Base-by-base conservation (phyloP, 2,888 invertebrate species). In the Cyaniris semiargus region DNA sequence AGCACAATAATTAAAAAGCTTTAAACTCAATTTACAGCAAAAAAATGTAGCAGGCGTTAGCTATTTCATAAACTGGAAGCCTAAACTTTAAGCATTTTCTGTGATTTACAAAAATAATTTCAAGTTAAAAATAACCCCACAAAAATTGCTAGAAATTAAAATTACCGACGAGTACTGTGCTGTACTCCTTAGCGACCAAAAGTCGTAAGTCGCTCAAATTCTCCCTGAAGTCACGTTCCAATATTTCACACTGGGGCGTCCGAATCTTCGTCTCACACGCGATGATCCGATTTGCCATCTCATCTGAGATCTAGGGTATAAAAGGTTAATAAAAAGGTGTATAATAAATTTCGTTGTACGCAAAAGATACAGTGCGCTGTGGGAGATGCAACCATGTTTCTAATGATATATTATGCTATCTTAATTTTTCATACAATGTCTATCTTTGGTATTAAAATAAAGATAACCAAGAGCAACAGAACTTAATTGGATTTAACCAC, bases 151-250 rank as follows among this genome's bases (percentile, higher is more conserved):
- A 72, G 34, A 56, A 4, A 58, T 53, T 21, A 56, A 53, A 66
- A 15, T 70, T 23, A 82, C 95, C 96, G 78, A 95, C 87, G 58
- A 96, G 84, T 85, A 96, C 90, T 13, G 93, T 93, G 79, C 93
- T 92, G 83, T 96, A 96, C 86, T 96, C 95, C 82, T 95, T 94
- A 66, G 95, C 95, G 5, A 96, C 92, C 83, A 96, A 86, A 76
- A 95, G 87, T 72, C 96, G 89, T 74, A 96, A 89, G 85, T 95
- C 95, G 1, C 93, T 88, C 82, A 96, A 86, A 86, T 96, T 95
- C 75, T 95, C 93, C 15, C 94, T 88, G 79, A 89, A 91, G 79
- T 89, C 87, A 78, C 88, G 87, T 87, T 95, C 95, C 18, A 94
- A 80, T 38, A 86, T 80, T 21, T 90, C 89, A 79, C 95, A 94